These are phyloP conservation scores for Xanthostigma xanthostigma DNA, from an alignment of 2,888 invertebrate genomes.

Conservation along the genomic window DNA sequence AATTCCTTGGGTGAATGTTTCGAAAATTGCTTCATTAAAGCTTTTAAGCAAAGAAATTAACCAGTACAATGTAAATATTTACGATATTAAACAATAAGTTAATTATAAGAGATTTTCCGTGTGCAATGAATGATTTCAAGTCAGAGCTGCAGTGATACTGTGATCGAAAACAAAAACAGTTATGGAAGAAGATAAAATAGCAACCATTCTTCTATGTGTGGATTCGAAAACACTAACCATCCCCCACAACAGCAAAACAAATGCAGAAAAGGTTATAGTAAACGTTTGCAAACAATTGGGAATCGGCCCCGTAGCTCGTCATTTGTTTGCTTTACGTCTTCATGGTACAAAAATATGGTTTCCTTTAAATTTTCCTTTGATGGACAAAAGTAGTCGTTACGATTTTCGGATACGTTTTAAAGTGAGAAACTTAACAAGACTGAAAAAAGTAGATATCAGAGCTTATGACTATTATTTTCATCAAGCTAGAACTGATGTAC, in stretches of 20 bases:
- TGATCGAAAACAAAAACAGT: too few species aligned
- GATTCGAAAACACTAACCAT: conserved; percentile 16
- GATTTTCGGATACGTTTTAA: conserved; percentile 73
- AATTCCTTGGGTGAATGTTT: too few species aligned
- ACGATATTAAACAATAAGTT: too few species aligned
- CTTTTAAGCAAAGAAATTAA: too few species aligned
- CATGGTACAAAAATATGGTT: conserved; percentile 51
- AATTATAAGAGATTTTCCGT: too few species aligned
- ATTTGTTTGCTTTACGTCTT: conserved; percentile 61
- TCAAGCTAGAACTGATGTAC: conserved; percentile 69
- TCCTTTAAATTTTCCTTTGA: conserved; percentile 42
- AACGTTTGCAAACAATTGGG: conserved; percentile 52
- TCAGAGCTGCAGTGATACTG: too few species aligned
- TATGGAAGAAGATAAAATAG: not conserved
- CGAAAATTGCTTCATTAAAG: too few species aligned
- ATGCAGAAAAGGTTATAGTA: conserved; percentile 57
- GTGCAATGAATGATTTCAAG: too few species aligned
- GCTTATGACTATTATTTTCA: conserved; percentile 78
- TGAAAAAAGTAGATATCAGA: conserved; percentile 51
- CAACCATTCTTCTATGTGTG: conserved; percentile 13
- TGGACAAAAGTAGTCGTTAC: conserved; percentile 36
- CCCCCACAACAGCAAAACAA: conserved; percentile 15
- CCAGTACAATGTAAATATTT: too few species aligned
- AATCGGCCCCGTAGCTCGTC: conserved; percentile 61
- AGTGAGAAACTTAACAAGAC: conserved; percentile 42